Evolutionary conservation across 2,888 invertebrate genomes (phyloP), one percentile per base, ranked within the genome.

Genomic region (Ormyrus rosae): DNA sequence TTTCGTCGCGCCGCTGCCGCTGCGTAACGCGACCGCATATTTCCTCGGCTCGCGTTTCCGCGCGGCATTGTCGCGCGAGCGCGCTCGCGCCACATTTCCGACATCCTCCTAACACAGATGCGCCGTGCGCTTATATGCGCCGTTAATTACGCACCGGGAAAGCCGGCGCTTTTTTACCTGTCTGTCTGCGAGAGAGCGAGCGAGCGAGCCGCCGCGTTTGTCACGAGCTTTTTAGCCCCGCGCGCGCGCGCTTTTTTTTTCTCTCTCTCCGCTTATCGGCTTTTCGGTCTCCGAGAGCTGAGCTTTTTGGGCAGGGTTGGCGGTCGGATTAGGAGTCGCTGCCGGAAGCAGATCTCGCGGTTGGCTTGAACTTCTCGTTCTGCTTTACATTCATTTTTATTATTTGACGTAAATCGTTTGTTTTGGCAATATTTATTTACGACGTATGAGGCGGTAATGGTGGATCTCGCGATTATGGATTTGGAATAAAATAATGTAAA

Each of bases 61-160:
- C 73, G 83, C 83, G 85, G 88, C 89, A 89, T 89, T 88, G 85
- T 85, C 86, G 83, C 88, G 87, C 89, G 89, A 89, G 87, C 87
- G 85, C 85, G 85, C 85, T 84, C 84, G 72, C 53, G 48, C 60
- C 61, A 64, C 85, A 86, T 85, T 85, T 85, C 84, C 82, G 84
- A 85, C 86, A 84, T 85, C 84, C 85, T 86, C 83, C 83, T 83
- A 80, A 82, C 83, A 80, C 81, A 77, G 81, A 79, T 78, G 72
- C 1, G 19, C 19, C 19, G 55, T 19, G 64, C 78, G 51, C 34
- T 34, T 34, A 34, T 3, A 10, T 65, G 56, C 67, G 45, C 45
- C 56, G 56, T 10, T 69, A 45, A 61, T 68, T 61, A 67, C 50
- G 69, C 56, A 11, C 56, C 70, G 64, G 10, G 65, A 78, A 71